These are phyloP conservation scores for Anthopleura sola DNA, from an alignment of 64 coral and sea anemone genomes.

Conservation along the genomic window DNA sequence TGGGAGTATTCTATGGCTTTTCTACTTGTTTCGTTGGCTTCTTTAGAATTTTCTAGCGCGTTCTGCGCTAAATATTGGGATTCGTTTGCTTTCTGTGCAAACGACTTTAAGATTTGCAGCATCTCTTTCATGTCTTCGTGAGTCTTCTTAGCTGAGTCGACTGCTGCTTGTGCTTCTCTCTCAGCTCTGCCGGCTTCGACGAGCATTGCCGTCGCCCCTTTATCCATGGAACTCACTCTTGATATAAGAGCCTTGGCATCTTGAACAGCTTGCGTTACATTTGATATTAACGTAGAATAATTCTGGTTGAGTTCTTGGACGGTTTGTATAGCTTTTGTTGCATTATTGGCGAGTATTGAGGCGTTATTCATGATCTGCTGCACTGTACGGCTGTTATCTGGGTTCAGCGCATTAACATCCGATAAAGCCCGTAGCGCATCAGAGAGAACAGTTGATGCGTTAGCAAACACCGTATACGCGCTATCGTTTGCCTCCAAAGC, in stretches of 20 bases:
- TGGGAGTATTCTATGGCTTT: slow-evolving; percentile 53
- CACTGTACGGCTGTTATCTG: slow-evolving; percentile 32
- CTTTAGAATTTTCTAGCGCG: slow-evolving; percentile 36
- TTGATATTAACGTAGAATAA: slow-evolving; percentile 46
- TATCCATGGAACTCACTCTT: slow-evolving; percentile 18
- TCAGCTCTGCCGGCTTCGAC: slow-evolving; percentile 42
- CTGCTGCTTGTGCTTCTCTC: slow-evolving; percentile 35
- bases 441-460: slow-evolving; percentile 46
- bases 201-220: slow-evolving; percentile 20
- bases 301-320: slow-evolving; percentile 24
- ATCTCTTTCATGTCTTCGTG: slow-evolving; percentile 69
- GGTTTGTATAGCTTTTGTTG: slow-evolving; percentile 14
- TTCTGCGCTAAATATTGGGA: slow-evolving; percentile 49
- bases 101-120: slow-evolving; percentile 60
- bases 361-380: slow-evolving; percentile 20
- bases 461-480: slow-evolving; percentile 35
- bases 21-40: slow-evolving; percentile 64
- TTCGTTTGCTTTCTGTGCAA: slow-evolving; percentile 50
- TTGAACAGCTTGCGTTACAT: slow-evolving; percentile 8
- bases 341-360: slow-evolving; percentile 8
- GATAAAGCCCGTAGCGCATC: slow-evolving; percentile 25
- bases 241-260: slow-evolving; percentile 16
- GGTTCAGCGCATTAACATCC: slow-evolving; percentile 28
- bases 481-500: slow-evolving; percentile 21
- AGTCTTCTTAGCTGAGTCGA: slow-evolving; percentile 49